Base-by-base conservation (phyloP, 1,140 invertebrate species). In the Drosophila azteca region DNA sequence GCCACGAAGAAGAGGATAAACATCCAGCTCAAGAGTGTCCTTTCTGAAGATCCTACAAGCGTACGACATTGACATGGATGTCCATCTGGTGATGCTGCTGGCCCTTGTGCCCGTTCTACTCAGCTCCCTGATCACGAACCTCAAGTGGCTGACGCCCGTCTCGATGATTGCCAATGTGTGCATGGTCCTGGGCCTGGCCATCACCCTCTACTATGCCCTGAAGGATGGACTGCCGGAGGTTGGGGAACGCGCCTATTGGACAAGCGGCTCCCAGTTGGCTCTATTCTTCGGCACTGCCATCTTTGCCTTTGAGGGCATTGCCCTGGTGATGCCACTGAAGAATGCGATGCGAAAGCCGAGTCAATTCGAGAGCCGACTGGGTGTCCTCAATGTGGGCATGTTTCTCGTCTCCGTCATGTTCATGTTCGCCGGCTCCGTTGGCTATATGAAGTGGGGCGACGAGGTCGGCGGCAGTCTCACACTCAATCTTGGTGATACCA, bases 311-410 rank as follows among this genome's bases (percentile, higher is more conserved):
- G 96, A 96, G 91, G 96, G 96, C 61, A 96, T 96, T 59, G 95
- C 95, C 45, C 91, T 96, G 92, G 95, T 96, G 44, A 92, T 98
- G 68, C 97, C 97, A 1, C 89, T 98, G 76, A 96, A 98, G 92
- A 97, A 97, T 83, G 95, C 97, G 89, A 98, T 98, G 97, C 94
- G 94, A 74, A 94, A 94, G n/a, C 96, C 96, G 0, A 92, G 93
- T 64, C 94, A 94, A 62, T 98, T 98, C 91, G 94, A 94, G 55
- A 96, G 94, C 64, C 92, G 94, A 3, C 89, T 95, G 4, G 97
- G 97, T 1, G 96, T 98, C 1, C 91, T 98, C 6, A 98, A 98
- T 89, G 94, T 95, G 2, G 95, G 96, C 43, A 98, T 98, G 97
- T 80, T 87, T 58, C 75, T 91, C 1, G 90, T 91, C 63, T 96